These are phyloP conservation scores for Parnassius apollo DNA, from an alignment of 2,888 invertebrate genomes.

Conservation along the genomic window DNA sequence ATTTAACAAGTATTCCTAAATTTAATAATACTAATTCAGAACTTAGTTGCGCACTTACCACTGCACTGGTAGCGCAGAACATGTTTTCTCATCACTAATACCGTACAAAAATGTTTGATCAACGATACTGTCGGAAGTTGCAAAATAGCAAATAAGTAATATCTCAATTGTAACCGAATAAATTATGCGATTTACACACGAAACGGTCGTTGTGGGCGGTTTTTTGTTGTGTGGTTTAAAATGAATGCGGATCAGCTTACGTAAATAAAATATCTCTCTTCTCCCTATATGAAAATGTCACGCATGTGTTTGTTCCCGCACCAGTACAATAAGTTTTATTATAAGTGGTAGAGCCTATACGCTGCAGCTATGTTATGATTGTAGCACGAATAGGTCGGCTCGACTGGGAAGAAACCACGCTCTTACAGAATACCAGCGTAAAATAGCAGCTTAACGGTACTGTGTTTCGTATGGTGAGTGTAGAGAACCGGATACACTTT, in stretches of 20 bases:
- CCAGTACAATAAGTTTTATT: too few relatives aligned
- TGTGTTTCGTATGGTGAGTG: too few relatives aligned
- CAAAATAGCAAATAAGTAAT: conserved; percentile 69
- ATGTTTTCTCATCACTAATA: conserved; percentile 43
- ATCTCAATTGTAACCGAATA: conserved; percentile 58
- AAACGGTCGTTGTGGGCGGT: conserved; percentile 36
- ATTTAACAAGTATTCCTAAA: too few relatives aligned
- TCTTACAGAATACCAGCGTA: too few relatives aligned
- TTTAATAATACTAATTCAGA: too few relatives aligned
- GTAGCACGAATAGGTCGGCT: too few relatives aligned
- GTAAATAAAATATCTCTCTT: conserved; percentile 30
- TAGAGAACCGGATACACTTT: too few relatives aligned
- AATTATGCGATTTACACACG: conserved; percentile 61
- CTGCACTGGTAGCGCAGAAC: background rate
- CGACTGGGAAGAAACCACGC: too few relatives aligned
- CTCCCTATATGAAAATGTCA: conserved; percentile 26
- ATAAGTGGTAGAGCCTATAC: too few relatives aligned
- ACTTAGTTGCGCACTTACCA: background rate
- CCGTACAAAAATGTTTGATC: conserved; percentile 49
- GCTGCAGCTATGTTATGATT: too few relatives aligned
- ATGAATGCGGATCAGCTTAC: conserved; percentile 23
- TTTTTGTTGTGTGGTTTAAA: conserved; percentile 38
- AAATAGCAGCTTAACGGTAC: too few relatives aligned
- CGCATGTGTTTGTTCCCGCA: conserved; percentile 29
- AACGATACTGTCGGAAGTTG: conserved; percentile 55